A percentile compares a stretch with the other conserved stretches of the same genome.
Evolutionary conservation across 2,888 invertebrate genomes (phyloP).

Genomic region (Sycophila texana): DNA sequence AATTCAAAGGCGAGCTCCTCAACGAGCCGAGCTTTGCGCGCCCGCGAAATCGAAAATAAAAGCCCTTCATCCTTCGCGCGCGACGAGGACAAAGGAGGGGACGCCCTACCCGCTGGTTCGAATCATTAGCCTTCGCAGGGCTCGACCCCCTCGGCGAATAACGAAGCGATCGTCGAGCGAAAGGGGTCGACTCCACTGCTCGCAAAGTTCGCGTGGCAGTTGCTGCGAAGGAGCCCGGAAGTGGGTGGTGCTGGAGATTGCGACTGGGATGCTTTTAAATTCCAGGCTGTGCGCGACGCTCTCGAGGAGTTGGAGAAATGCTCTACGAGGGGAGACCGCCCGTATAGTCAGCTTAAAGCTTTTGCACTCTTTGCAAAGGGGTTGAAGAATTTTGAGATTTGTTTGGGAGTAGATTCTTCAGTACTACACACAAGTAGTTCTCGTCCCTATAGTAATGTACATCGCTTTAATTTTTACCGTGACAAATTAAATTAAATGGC

Average conservation of each 20-base stretch:
- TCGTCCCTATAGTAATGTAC: too few relatives aligned
- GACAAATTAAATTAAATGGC: too few relatives aligned
- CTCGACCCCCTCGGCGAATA: neutral
- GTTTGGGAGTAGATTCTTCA: too few relatives aligned
- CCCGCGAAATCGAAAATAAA: slow-evolving; percentile 16
- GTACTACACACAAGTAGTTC: too few relatives aligned
- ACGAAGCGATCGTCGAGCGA: neutral
- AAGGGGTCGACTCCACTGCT: too few relatives aligned
- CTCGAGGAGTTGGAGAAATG: too few relatives aligned
- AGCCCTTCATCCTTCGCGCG: slow-evolving; percentile 10
- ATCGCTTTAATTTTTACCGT: too few relatives aligned
- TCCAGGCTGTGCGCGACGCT: neutral
- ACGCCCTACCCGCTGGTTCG: slow-evolving; percentile 11
- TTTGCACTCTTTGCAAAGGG: too few relatives aligned
- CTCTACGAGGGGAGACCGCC: too few relatives aligned
- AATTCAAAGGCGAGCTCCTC: neutral
- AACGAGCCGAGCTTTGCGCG: slow-evolving; percentile 3
- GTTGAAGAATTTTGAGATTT: too few relatives aligned
- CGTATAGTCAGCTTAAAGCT: too few relatives aligned
- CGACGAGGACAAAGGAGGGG: neutral
- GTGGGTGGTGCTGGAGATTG: neutral
- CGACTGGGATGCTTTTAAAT: slow-evolving; percentile 3
- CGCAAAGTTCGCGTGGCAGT: too few relatives aligned
- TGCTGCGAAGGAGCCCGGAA: neutral
- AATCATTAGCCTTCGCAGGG: slow-evolving; percentile 28